Conservation (phyloP, 2,113 vertebrate species). For the Thalassoma bifasciatum region DNA sequence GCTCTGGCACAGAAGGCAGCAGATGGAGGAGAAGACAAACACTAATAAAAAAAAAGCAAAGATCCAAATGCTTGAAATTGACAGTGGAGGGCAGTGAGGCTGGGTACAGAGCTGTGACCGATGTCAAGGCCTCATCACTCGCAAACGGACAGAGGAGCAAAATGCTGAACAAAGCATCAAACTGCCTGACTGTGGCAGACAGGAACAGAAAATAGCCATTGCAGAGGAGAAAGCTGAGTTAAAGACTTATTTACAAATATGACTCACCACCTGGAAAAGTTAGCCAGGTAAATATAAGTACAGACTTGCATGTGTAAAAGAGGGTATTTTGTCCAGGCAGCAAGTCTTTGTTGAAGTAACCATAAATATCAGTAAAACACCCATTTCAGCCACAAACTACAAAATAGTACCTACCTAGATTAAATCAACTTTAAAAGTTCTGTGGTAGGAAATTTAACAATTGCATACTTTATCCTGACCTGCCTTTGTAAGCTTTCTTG, state of each 20-base stretch:
- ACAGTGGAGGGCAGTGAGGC: conserved; percentile 48
- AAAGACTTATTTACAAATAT: conserved; percentile 26
- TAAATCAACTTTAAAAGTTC: no score
- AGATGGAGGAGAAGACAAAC: conserved; percentile 18
- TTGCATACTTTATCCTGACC: no score
- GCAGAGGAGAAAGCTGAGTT: not conserved
- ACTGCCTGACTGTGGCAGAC: conserved; percentile 53
- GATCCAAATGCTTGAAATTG: conserved; percentile 54
- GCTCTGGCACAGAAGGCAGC: conserved; percentile 4
- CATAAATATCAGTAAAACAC: no score
- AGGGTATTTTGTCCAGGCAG: not conserved
- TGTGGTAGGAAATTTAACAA: no score
- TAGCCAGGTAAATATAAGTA: not conserved
- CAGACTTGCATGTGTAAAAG: not conserved
- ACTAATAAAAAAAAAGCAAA: conserved; percentile 54
- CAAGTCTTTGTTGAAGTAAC: no score
- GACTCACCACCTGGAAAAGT: not conserved
- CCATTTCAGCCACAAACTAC: no score
- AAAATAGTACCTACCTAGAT: no score
- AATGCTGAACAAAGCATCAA: conserved; percentile 65
- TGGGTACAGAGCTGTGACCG: conserved; percentile 62
- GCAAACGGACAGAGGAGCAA: conserved; percentile 39
- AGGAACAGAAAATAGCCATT: conserved; percentile 34
- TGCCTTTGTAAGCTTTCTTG: no score
- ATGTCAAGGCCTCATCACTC: conserved; percentile 67